A percentile compares a stretch with the other conserved stretches of the same genome.
These are phyloP conservation scores for Vidua macroura DNA, from an alignment of 2,113 vertebrate genomes.

Conservation along the genomic window DNA sequence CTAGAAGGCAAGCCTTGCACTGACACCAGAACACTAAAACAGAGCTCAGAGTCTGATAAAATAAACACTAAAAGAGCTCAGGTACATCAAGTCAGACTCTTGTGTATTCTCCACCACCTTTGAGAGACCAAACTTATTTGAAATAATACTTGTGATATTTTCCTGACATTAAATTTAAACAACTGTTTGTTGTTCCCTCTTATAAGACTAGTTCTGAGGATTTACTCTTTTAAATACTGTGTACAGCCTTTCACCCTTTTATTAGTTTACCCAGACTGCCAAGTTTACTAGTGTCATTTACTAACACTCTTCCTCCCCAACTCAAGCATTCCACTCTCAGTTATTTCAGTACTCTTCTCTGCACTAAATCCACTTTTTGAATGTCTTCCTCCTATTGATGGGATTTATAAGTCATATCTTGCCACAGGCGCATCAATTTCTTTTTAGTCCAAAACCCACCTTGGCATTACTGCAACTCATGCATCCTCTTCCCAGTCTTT, in stretches of 20 bases:
- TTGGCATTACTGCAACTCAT: background rate
- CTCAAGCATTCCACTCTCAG: background rate
- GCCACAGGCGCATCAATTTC: fast-evolving
- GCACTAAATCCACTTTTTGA: background rate
- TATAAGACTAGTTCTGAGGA: background rate
- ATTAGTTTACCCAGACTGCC: background rate
- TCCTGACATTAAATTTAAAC: background rate
- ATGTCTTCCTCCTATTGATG: fast-evolving
- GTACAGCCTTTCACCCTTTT: background rate
- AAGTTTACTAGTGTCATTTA: background rate
- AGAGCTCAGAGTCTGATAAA: background rate
- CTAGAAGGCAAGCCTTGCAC: background rate
- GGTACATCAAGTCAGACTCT: background rate
- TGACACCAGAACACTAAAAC: background rate
- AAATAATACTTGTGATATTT: background rate
- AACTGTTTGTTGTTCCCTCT: background rate
- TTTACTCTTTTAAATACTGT: background rate
- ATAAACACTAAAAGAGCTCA: background rate
- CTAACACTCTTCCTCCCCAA: background rate
- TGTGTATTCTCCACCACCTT: background rate
- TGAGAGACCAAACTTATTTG: background rate
- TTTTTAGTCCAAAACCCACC: background rate
- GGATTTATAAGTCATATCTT: background rate
- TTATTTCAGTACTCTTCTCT: background rate
- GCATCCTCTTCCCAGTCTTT: background rate